Evolutionary conservation across 2,797 vertebrate species (phyloP).

Genomic region (Tokudaia tokunoshimensis): DNA sequence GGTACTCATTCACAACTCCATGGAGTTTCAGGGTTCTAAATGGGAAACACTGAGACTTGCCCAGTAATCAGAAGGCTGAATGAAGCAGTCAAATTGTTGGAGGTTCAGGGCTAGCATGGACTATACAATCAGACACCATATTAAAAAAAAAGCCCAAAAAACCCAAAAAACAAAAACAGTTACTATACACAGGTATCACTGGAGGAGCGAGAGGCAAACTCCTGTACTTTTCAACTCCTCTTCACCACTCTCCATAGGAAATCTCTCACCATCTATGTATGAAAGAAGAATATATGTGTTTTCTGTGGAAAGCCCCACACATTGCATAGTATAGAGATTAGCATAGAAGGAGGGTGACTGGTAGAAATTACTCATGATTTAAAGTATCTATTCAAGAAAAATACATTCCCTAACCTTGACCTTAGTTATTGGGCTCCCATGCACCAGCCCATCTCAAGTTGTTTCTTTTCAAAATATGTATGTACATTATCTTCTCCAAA

Average conservation of each 20-base stretch:
- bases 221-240: neutral
- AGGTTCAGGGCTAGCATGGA: neutral
- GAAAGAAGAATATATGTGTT: neutral
- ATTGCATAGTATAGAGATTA: neutral
- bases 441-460: neutral
- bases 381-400: neutral
- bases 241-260: neutral
- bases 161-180: neutral
- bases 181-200: slow-evolving; percentile 75
- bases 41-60: neutral
- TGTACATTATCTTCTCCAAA: neutral
- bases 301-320: neutral
- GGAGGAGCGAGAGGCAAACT: slow-evolving; percentile 67
- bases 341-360: neutral
- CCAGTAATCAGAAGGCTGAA: neutral
- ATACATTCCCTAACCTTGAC: neutral
- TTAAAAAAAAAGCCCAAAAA: neutral
- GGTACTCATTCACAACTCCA: neutral
- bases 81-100: neutral
- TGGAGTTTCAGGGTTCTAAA: neutral
- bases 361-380: neutral
- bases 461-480: neutral
- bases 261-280: neutral
- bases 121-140: neutral
- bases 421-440: neutral